A percentile compares a stretch with the other conserved stretches of the same genome.
phyloP scores from a whole-genome alignment of 2,797 vertebrate genomes.

The Girardinus metallicus region DNA sequence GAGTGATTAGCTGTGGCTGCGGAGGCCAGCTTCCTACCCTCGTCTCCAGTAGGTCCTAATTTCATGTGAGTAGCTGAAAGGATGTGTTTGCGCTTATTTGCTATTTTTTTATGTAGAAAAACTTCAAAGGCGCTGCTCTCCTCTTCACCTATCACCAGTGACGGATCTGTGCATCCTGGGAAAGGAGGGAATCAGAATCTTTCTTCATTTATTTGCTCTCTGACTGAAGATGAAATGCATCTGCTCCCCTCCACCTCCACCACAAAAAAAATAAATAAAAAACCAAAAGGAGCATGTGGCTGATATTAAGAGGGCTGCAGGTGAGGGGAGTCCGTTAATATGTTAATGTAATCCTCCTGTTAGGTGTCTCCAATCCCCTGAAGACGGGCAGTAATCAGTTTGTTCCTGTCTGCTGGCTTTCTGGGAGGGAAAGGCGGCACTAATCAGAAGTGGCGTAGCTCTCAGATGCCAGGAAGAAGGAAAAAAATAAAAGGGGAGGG shows the following conservation, averaged over 20 bases:
- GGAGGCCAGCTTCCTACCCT: slow-evolving; percentile 76
- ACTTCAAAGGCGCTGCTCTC: slow-evolving; percentile 82
- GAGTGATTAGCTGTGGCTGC: slow-evolving; percentile 85
- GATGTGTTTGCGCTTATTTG: slow-evolving; percentile 83
- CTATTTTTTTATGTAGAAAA: slow-evolving; percentile 83
- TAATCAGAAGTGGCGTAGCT: slow-evolving; percentile 83
- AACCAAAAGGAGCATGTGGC: slow-evolving; percentile 40
- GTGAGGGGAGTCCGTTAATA: slow-evolving; percentile 78
- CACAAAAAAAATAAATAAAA: slow-evolving; percentile 33
- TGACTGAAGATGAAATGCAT: slow-evolving; percentile 71
- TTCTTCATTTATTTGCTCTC: slow-evolving; percentile 79
- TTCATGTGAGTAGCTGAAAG: slow-evolving; percentile 84
- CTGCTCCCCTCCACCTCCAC: slow-evolving; percentile 17
- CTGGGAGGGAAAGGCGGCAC: slow-evolving; percentile 74
- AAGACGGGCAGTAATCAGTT: slow-evolving; percentile 85
- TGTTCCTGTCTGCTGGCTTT: slow-evolving; percentile 83
- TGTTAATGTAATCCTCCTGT: slow-evolving; percentile 84
- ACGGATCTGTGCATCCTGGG: slow-evolving; percentile 77
- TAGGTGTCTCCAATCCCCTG: slow-evolving; percentile 79
- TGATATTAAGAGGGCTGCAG: slow-evolving; percentile 68
- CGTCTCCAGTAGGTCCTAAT: slow-evolving; percentile 76
- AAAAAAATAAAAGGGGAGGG: slow-evolving; percentile 57
- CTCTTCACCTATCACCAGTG: slow-evolving; percentile 80
- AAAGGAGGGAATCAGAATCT: slow-evolving; percentile 69
- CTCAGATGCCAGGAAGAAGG: slow-evolving; percentile 57